Evolutionary conservation across 2,797 vertebrate species (phyloP).

Genomic region (Cephalopachus bancanus): DNA sequence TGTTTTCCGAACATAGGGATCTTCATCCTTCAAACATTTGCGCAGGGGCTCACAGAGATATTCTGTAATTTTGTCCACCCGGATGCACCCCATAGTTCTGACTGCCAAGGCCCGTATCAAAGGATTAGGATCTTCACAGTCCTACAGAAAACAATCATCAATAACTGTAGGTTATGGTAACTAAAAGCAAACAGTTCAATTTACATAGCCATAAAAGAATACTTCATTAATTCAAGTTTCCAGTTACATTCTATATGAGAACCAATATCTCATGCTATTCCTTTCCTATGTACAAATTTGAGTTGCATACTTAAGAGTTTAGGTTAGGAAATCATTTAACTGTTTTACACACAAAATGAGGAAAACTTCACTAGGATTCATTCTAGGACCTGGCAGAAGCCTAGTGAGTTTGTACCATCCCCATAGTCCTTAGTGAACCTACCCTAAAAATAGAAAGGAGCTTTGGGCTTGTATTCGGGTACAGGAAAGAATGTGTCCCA

Average conservation of each 20-base stretch:
- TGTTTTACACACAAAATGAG: constrained; percentile 26
- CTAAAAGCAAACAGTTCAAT: background rate
- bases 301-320: constrained; percentile 25
- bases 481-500: background rate
- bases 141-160: constrained; percentile 88
- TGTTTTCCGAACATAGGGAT: constrained; percentile 98
- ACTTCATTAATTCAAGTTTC: constrained; percentile 14
- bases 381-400: background rate
- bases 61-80: constrained; percentile 99
- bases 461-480: background rate
- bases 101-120: constrained; percentile 98
- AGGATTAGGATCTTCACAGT: constrained; percentile 99
- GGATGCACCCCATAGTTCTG: constrained; percentile 99
- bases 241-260: background rate
- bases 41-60: constrained; percentile 98
- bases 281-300: constrained; percentile 39
- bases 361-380: background rate
- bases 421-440: background rate
- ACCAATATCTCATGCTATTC: background rate
- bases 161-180: background rate
- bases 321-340: constrained; percentile 24
- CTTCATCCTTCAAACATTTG: constrained; percentile 99
- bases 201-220: background rate
- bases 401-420: background rate
- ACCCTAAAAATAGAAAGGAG: background rate